A percentile compares a stretch with the other conserved stretches of the same genome.
Conservation (phyloP, 2,797 vertebrate species). For the Tympanoctomys barrerae region DNA sequence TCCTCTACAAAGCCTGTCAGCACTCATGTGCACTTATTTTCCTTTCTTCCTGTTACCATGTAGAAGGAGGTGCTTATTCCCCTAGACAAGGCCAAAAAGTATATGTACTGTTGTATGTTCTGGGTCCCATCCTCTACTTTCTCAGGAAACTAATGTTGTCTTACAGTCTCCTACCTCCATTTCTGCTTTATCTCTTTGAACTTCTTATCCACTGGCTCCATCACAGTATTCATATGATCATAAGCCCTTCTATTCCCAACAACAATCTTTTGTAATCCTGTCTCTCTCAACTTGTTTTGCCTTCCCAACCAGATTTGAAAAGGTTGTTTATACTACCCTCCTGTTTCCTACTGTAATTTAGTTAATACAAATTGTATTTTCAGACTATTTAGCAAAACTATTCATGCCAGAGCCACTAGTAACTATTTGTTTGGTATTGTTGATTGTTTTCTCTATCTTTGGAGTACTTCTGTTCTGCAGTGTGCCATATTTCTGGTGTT, state of each 20-base stretch:
- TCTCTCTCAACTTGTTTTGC: neutral
- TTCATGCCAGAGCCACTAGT: neutral
- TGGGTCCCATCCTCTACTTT: neutral
- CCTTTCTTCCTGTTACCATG: neutral
- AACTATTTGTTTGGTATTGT: neutral
- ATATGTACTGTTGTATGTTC: neutral
- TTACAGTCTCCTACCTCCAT: neutral
- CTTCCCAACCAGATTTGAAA: neutral
- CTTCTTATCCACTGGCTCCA: neutral
- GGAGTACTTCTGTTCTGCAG: neutral
- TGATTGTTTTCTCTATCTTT: neutral
- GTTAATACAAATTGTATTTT: neutral
- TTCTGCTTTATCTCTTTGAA: neutral
- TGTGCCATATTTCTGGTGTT: neutral
- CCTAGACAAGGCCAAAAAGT: neutral
- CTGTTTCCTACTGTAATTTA: neutral
- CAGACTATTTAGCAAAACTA: neutral
- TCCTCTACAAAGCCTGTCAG: neutral
- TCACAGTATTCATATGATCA: neutral
- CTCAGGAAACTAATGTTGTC: neutral
- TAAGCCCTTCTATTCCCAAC: neutral
- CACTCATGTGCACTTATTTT: neutral
- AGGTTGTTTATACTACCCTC: neutral
- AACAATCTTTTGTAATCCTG: neutral
- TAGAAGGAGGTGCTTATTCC: conserved; percentile 2